A percentile compares a stretch with the other conserved stretches of the same genome.
These are phyloP conservation scores for Sceliomorpha sp. DNA, from an alignment of 2,888 invertebrate genomes.

Conservation along the genomic window DNA sequence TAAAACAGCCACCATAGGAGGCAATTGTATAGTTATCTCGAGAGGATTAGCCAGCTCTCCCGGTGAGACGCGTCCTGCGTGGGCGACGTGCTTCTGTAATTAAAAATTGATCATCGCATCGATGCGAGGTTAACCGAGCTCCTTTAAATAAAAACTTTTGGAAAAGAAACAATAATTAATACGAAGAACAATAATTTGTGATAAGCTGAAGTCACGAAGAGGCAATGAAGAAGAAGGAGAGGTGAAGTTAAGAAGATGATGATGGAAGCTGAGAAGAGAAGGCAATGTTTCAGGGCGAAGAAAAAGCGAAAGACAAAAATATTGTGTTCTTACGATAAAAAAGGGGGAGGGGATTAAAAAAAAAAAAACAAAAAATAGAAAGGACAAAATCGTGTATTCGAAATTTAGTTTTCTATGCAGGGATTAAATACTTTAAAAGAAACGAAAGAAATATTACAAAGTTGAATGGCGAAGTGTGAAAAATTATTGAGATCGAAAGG, in stretches of 20 bases:
- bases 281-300: no score
- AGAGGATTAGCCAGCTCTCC: slow-evolving; percentile 61
- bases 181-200: slow-evolving; percentile 80
- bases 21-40: slow-evolving; percentile 57
- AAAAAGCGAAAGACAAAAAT: no score
- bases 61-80: slow-evolving; percentile 63
- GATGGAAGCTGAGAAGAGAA: slow-evolving; percentile 62
- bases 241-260: slow-evolving; percentile 52
- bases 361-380: slow-evolving; percentile 45
- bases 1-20: slow-evolving; percentile 28
- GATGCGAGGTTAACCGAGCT: no score
- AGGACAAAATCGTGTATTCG: slow-evolving; percentile 69
- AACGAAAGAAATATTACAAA: slow-evolving; percentile 67
- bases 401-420: slow-evolving; percentile 78
- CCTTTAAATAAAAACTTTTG: slow-evolving; percentile 24
- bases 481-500: slow-evolving; percentile 41
- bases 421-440: slow-evolving; percentile 68
- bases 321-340: slow-evolving; percentile 72
- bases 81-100: slow-evolving; percentile 66
- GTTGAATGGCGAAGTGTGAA: slow-evolving; percentile 66
- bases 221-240: no score
- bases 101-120: slow-evolving; percentile 51
- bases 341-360: slow-evolving; percentile 58
- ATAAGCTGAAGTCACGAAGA: slow-evolving; percentile 75
- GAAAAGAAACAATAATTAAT: slow-evolving; percentile 59